phyloP scores from a whole-genome alignment of 1,140 invertebrate genomes.

The Eriocheir sinensis region DNA sequence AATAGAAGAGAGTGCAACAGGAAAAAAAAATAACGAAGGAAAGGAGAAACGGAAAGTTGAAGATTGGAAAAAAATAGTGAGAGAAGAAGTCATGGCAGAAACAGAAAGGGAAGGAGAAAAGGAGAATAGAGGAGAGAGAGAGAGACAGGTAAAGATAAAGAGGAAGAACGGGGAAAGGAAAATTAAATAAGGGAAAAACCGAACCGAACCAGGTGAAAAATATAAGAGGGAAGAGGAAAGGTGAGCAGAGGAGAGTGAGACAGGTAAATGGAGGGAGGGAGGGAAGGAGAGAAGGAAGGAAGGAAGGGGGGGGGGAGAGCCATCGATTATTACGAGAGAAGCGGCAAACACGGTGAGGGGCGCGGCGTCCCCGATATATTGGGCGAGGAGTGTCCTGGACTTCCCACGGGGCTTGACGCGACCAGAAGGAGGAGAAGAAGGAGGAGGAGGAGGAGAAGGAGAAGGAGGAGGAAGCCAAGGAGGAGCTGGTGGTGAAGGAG shows the following conservation, averaged over 20 bases:
- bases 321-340: background rate
- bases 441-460: background rate
- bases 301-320: too few relatives aligned
- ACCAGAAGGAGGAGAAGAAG: background rate
- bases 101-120: background rate
- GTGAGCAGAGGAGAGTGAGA: background rate
- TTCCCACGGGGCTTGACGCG: background rate
- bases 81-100: background rate
- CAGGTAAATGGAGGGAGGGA: background rate
- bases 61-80: too few relatives aligned
- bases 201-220: too few relatives aligned
- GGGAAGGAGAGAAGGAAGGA: background rate
- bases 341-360: slow-evolving; percentile 31
- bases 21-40: background rate
- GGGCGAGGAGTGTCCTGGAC: background rate
- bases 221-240: background rate
- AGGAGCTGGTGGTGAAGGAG: background rate
- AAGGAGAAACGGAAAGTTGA: background rate
- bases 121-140: too few relatives aligned
- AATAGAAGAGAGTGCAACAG: background rate
- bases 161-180: background rate
- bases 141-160: too few relatives aligned
- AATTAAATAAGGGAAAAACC: background rate
- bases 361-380: background rate
- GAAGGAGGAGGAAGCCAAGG: background rate